phyloP scores from a whole-genome alignment of 2,797 vertebrate genomes.

The Myotis pilosus region DNA sequence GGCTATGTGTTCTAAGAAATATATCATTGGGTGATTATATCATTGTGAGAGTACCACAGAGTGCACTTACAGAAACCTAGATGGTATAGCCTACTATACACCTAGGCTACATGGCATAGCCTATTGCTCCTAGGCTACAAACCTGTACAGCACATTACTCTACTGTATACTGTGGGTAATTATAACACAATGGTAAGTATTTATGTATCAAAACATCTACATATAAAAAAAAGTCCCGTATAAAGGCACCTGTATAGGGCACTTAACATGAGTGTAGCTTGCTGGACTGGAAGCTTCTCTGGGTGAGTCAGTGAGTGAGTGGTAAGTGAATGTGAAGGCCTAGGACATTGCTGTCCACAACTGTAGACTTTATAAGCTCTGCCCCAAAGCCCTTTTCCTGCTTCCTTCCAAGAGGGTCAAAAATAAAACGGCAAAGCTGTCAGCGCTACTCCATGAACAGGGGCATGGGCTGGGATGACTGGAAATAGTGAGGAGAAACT shows the following conservation, averaged over 20 bases:
- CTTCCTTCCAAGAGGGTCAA: not conserved
- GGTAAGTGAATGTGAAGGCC: not conserved
- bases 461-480: not conserved
- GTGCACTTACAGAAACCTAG: not conserved
- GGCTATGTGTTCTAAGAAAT: not conserved
- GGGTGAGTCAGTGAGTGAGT: not conserved
- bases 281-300: not conserved
- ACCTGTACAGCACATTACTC: not conserved
- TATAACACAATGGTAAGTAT: not conserved
- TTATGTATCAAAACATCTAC: not conserved
- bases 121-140: not conserved
- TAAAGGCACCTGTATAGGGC: not conserved
- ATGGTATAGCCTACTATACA: not conserved
- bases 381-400: not conserved
- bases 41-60: not conserved
- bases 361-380: not conserved
- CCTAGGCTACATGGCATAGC: not conserved
- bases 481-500: not conserved
- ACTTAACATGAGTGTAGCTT: not conserved
- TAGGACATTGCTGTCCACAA: not conserved
- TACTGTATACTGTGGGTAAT: not conserved
- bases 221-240: not conserved
- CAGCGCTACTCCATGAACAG: not conserved
- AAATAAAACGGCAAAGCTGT: not conserved
- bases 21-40: not conserved